Base-by-base conservation (phyloP, 2,113 vertebrate genomes). In the Burhinus oedicnemus region DNA sequence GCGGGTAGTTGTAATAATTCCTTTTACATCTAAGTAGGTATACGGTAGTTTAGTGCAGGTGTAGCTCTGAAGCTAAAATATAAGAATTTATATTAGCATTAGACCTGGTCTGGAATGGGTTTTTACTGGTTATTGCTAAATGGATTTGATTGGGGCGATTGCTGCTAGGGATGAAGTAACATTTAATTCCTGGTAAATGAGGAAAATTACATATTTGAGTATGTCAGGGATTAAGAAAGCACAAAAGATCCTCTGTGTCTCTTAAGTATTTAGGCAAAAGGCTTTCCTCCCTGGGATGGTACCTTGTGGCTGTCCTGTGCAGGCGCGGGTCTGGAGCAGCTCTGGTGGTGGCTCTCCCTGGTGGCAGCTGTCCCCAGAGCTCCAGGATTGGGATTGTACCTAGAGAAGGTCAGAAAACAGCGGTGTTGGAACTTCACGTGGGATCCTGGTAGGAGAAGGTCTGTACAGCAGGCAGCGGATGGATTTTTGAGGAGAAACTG, bases 401-500 rank as follows among this genome's bases (percentile, higher is more conserved):
- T 49, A 4, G 49, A 57, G 36, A 32, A 44, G 54, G 29, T 44
- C 30, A n/a, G 38, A 20, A 75, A 64, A 7, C 13, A 40, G 29
- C 25, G 4, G 8, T 0, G 32, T 7, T 83, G 55, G 68, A 13
- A 40, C 20, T 54, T 9, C 5, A 8, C 0, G 1, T 1, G 4
- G 34, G 54, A 30, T 44, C 19, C 32, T 18, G 34, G 57, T 4
- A 14, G 80, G 51, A 60, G 32, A 16, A 58, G 22, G 9, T 54
- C 8, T 29, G 15, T 3, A 1, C 1, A 1, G 3, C 22, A 15
- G 51, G 75, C 44, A 66, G 40, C 15, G 11, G 76, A 4, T 15
- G 29, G 36, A 6, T 21, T 75, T 84, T 68, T 57, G 49, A n/a
- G 66, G 82, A 42, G 30, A 38, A 78, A 5, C 7, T 8, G 26